Conservation (phyloP, 2,888 invertebrate species). For the Heliconius hortense region DNA sequence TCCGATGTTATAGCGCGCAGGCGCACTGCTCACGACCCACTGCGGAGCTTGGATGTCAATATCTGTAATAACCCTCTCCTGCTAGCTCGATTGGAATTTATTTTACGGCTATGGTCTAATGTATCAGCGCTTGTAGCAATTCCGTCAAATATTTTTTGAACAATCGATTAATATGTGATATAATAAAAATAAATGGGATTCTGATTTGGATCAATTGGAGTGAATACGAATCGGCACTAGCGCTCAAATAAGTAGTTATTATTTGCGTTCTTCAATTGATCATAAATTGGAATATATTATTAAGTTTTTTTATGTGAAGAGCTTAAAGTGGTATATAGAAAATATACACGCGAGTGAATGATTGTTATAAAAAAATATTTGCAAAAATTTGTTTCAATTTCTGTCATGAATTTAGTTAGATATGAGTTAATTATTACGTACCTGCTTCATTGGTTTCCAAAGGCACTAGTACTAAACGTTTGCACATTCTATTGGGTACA, state of each 20-base stretch:
- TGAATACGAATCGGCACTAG: slow-evolving; percentile 35
- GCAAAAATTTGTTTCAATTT: background rate
- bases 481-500: slow-evolving; percentile 56
- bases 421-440: slow-evolving; percentile 49
- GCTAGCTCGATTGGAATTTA: slow-evolving; percentile 42
- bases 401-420: background rate
- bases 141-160: slow-evolving; percentile 39
- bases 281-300: background rate
- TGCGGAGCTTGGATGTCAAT: slow-evolving; percentile 52
- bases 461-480: slow-evolving; percentile 64
- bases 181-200: slow-evolving; percentile 68
- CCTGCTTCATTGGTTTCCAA: slow-evolving; percentile 62
- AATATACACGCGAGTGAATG: background rate
- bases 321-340: background rate
- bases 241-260: background rate
- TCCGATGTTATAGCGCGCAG: slow-evolving; percentile 54
- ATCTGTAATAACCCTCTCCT: slow-evolving; percentile 42
- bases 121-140: slow-evolving; percentile 44
- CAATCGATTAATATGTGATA: slow-evolving; percentile 58
- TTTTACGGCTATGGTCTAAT: slow-evolving; percentile 41
- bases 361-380: background rate
- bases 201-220: slow-evolving; percentile 72
- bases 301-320: background rate
- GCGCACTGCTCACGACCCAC: slow-evolving; percentile 58
- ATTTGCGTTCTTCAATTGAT: background rate